Evolutionary conservation across 2,797 vertebrate species (phyloP).

Genomic region (Heteromormyrus szaboi): DNA sequence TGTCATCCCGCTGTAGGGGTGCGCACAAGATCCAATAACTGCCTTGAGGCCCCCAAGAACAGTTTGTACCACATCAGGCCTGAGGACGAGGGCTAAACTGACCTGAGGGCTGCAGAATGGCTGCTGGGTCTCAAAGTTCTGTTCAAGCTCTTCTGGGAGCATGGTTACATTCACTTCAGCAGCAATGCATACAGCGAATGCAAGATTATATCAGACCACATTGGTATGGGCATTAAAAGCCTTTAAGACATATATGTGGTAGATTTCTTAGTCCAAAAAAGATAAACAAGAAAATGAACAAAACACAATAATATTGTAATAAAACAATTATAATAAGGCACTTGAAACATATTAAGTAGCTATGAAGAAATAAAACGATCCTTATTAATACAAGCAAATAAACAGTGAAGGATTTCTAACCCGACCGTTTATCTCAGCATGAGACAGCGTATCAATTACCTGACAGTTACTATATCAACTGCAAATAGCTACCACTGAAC

Average conservation of each 20-base stretch:
- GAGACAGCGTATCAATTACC: neutral
- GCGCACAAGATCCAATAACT: slow-evolving; percentile 60
- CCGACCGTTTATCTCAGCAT: neutral
- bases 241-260: neutral
- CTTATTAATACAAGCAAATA: neutral
- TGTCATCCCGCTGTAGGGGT: slow-evolving; percentile 30
- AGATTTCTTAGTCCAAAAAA: neutral
- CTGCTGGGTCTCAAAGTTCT: neutral
- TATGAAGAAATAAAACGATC: neutral
- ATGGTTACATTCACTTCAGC: neutral
- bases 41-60: slow-evolving; percentile 55
- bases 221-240: neutral
- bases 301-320: neutral
- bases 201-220: neutral
- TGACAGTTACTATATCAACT: neutral
- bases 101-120: slow-evolving; percentile 23
- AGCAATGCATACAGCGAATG: neutral
- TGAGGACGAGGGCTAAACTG: slow-evolving; percentile 50
- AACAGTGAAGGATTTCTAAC: neutral
- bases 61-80: slow-evolving; percentile 44
- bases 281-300: neutral
- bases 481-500: neutral
- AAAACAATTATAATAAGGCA: neutral
- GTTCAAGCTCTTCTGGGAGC: neutral
- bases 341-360: neutral